These are phyloP conservation scores for Oxytorus armatus DNA, from an alignment of 2,888 invertebrate species.

Conservation along the genomic window DNA sequence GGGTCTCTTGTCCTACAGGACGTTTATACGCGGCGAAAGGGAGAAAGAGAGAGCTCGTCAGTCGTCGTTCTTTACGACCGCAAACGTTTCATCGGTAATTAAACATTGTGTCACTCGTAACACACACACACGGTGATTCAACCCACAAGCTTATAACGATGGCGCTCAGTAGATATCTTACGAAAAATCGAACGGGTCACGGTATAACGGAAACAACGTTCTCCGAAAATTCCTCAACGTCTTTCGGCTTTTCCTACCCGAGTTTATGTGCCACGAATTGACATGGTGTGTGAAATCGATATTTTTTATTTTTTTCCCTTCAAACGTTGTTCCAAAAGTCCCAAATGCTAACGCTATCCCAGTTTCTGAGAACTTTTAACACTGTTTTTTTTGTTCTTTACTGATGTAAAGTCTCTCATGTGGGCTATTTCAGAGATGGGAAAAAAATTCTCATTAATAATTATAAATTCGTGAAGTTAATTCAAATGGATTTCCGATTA, in stretches of 20 bases:
- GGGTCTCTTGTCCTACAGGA: conserved; percentile 63
- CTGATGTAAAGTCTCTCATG: no score
- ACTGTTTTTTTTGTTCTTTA: no score
- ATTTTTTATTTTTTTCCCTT: conserved; percentile 2
- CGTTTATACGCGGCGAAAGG: conserved; percentile 39
- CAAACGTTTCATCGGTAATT: conserved; percentile 50
- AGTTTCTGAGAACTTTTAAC: no score
- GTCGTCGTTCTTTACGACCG: conserved; percentile 60
- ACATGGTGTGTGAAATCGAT: conserved; percentile 37
- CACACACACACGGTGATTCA: conserved; percentile 45
- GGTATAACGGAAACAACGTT: not conserved
- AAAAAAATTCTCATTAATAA: no score
- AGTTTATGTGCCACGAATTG: conserved; percentile 2
- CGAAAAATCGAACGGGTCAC: conserved; percentile 1
- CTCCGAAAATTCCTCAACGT: conserved; percentile 26
- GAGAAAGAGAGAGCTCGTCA: conserved; percentile 29
- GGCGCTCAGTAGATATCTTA: not conserved
- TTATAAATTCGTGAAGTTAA: no score
- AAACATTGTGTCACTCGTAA: conserved; percentile 40
- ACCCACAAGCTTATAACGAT: conserved; percentile 47
- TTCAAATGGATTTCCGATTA: no score
- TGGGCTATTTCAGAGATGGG: no score
- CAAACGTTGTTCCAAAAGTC: no score
- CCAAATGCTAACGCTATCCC: no score
- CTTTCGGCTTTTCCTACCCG: not conserved